Conservation (phyloP, 2,888 invertebrate species). For the Rhorus exstirpatorius region DNA sequence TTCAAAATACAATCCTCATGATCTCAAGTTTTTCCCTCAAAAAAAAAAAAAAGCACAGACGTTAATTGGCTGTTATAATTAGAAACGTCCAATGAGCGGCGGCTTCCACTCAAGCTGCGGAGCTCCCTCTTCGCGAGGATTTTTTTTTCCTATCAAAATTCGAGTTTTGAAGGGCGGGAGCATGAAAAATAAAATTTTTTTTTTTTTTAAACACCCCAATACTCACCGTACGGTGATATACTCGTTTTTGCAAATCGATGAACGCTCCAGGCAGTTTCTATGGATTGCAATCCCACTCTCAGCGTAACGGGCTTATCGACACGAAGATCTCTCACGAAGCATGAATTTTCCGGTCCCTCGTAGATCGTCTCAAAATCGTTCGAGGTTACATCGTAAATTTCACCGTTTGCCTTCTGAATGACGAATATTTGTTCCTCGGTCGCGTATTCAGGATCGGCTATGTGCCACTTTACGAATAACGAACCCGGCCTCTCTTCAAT, state of each 20-base stretch:
- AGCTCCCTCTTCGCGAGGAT: no score
- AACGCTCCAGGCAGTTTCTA: constrained; percentile 87
- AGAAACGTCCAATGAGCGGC: no score
- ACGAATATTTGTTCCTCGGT: constrained; percentile 86
- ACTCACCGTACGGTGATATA: constrained; percentile 86
- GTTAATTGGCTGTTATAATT: no score
- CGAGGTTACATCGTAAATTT: constrained; percentile 80
- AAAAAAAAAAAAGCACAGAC: no score
- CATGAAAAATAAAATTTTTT: no score
- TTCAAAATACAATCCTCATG: no score
- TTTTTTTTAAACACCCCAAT: neutral
- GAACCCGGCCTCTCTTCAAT: constrained; percentile 87
- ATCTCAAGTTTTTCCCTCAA: no score
- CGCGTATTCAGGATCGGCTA: constrained; percentile 84
- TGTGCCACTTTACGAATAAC: constrained; percentile 87
- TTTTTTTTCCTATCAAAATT: no score
- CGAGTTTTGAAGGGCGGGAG: no score
- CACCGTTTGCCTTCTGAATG: constrained; percentile 86
- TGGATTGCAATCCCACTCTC: constrained; percentile 87
- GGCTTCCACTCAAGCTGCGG: no score
- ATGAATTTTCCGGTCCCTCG: constrained; percentile 86
- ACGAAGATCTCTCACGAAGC: constrained; percentile 86
- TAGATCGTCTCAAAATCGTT: constrained; percentile 85
- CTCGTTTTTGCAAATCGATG: constrained; percentile 86
- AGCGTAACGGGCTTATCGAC: constrained; percentile 87